Base-by-base conservation (phyloP, 2,888 invertebrate species). In the Eumerus sabulonum region DNA sequence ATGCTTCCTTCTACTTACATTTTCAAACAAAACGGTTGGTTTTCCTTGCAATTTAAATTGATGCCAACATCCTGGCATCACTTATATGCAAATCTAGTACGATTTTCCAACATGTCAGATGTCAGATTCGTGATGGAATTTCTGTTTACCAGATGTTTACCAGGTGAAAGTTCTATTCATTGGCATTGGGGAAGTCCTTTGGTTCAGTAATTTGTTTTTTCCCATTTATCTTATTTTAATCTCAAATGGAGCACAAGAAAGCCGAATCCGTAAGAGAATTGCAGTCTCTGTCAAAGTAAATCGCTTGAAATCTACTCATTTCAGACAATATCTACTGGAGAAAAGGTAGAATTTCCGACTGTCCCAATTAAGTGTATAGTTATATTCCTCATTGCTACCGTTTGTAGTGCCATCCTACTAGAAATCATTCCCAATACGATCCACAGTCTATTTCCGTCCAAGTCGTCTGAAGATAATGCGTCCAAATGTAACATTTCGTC, bases 151-250 rank as follows among this genome's bases (percentile, higher is more conserved):
- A n/a, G n/a, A n/a, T 27, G 7, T 27, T 27, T 27, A 27, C 27
- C 27, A 4, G 66, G 62, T 40, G 72, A 77, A 77, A 77, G 76
- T 76, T n/a, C n/a, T n/a, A n/a, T n/a, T n/a, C n/a, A n/a, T n/a
- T n/a, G n/a, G n/a, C n/a, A n/a, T n/a, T n/a, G n/a, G n/a, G n/a
- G n/a, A n/a, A n/a, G 38, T 44, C 11, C 18, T 42, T 44, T n/a
- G 16, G n/a, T 47, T 51, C 14, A 76, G 47, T 67, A n/a, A n/a
- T 76, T 38, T 12, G 27, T 60, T 62, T 50, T 13, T 72, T 51
- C 66, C 45, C 9, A 1, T 1, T 18, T 14, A n/a, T n/a, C 2
- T 16, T 5, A 36, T 4, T 9, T 13, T 50, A 60, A 36, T 12
- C 0, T 1, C 1, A 36, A 68, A 79, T 79, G 57, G 48, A 50